Percentiles rank a stretch among this genome's conserved stretches.
phyloP scores from a whole-genome alignment of 1,140 invertebrate species.

The Ips nitidus region DNA sequence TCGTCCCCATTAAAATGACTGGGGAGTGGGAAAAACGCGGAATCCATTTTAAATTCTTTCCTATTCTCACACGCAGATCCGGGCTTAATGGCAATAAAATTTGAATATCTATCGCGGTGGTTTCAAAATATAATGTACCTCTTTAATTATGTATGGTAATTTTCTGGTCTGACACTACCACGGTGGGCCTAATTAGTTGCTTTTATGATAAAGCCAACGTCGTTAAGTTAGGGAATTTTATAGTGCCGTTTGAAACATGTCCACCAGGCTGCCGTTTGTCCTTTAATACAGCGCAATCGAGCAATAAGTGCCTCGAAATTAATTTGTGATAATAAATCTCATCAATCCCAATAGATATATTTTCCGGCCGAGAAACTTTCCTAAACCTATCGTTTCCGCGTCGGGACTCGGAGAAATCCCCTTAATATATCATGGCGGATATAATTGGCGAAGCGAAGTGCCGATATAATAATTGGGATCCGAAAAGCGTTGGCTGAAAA shows the following conservation, averaged over 20 bases:
- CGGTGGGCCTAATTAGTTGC: neutral
- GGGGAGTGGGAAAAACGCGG: neutral
- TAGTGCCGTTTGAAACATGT: neutral
- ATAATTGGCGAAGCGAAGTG: slow-evolving; percentile 30
- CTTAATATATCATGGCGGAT: slow-evolving; percentile 30
- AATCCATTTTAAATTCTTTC: neutral
- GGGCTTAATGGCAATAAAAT: neutral
- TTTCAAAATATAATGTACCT: neutral
- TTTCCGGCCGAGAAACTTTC: slow-evolving; percentile 9
- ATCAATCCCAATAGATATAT: slow-evolving; percentile 20
- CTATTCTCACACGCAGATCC: neutral
- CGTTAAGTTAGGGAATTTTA: neutral
- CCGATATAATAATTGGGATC: slow-evolving; percentile 30
- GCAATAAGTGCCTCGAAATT: slow-evolving; percentile 5
- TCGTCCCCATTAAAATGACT: neutral
- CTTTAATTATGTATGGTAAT: slow-evolving; percentile 4
- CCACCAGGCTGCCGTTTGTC: neutral
- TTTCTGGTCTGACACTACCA: neutral
- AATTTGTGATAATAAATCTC: slow-evolving; percentile 7
- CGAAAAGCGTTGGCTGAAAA: neutral
- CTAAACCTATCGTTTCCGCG: slow-evolving; percentile 25
- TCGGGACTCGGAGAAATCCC: slow-evolving; percentile 18
- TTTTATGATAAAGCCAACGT: neutral
- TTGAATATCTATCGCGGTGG: neutral
- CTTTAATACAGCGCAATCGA: neutral